These are phyloP conservation scores for Lasioglossum oenotherae DNA, from an alignment of 2,888 invertebrate species.

Conservation along the genomic window DNA sequence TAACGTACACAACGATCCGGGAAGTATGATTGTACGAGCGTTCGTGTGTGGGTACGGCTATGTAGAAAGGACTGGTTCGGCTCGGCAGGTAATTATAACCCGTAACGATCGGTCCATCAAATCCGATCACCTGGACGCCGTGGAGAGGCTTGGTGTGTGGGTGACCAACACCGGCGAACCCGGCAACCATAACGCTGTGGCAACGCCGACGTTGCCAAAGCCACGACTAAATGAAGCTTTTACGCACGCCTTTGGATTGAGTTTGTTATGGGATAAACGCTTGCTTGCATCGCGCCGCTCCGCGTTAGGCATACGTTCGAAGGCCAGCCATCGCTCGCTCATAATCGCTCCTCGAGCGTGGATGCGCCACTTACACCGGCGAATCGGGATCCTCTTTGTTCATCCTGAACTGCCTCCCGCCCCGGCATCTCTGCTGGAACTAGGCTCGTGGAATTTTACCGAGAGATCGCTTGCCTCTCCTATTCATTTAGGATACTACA, in stretches of 20 bases:
- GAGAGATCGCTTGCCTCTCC: neutral
- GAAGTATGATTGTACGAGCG: neutral
- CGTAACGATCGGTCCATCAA: slow-evolving; percentile 82
- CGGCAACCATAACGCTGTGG: slow-evolving; percentile 52
- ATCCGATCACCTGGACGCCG: slow-evolving; percentile 74
- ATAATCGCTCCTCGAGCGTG: slow-evolving; percentile 68
- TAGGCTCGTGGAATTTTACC: neutral
- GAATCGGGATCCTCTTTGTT: slow-evolving; percentile 67
- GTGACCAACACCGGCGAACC: slow-evolving; percentile 36
- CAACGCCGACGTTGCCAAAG: slow-evolving; percentile 58
- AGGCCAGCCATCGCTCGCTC: slow-evolving; percentile 54
- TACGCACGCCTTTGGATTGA: slow-evolving; percentile 76
- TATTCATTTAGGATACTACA: neutral
- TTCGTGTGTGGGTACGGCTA: slow-evolving; percentile 1
- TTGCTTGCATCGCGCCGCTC: slow-evolving; percentile 61
- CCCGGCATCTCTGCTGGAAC: neutral
- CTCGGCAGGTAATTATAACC: slow-evolving; percentile 80
- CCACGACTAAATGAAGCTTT: slow-evolving; percentile 80
- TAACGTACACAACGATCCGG: neutral
- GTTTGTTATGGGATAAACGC: slow-evolving; percentile 79
- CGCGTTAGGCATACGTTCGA: slow-evolving; percentile 60
- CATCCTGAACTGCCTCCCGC: neutral
- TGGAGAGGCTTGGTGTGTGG: slow-evolving; percentile 42
- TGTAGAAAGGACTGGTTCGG: slow-evolving; percentile 71
- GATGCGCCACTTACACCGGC: slow-evolving; percentile 67